Base-by-base conservation (phyloP, 1,140 invertebrate genomes). In the Hylyphantes graminicola region DNA sequence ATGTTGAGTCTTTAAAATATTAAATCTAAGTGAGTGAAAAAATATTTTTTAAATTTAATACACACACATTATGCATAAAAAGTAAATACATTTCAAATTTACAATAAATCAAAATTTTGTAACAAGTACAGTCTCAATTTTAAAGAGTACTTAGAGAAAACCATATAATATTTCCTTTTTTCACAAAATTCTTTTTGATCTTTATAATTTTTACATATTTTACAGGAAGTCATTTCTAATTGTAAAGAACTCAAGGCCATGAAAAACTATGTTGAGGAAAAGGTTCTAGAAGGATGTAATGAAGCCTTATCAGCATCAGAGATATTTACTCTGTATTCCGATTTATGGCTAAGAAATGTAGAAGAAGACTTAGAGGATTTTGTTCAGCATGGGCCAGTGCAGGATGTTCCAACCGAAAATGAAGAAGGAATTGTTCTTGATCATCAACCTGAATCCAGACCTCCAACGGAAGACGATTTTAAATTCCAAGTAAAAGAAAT, bases 391-490 rank as follows among this genome's bases (percentile, higher is more conserved):
- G 82, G 82, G 12, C 82, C 82, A 59, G 15, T 77, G 12, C 19
- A 15, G 19, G 82, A 76, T 13, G 53, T n/a, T 61, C n/a, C 19
- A 21, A 51, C 17, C 0, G 57, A 17, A 53, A 48, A 54, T 35
- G 72, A 84, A 9, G 82, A 77, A 10, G 65, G 21, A 48, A 51
- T 76, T 67, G 15, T 12, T 51, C 54, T 19, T 15, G 65, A 77
- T 59, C n/a, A 10, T 83, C 8, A 12, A 15, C 11, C 13, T 0
- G 82, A 76, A 54, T 7, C 53, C 10, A 76, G 77, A 21, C 73
- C 82, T 9, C 82, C 82, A 21, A 85, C 82, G 21, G 82, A 85
- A 85, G 82, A 85, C 12, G 82, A 85, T 50, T 85, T 85, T 54
- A 85, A 53, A 72, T 21, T 35, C 15, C 17, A 85, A 51, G 82